These are phyloP conservation scores for Chloropsis hardwickii DNA, from an alignment of 2,113 vertebrate species.

Conservation along the genomic window DNA sequence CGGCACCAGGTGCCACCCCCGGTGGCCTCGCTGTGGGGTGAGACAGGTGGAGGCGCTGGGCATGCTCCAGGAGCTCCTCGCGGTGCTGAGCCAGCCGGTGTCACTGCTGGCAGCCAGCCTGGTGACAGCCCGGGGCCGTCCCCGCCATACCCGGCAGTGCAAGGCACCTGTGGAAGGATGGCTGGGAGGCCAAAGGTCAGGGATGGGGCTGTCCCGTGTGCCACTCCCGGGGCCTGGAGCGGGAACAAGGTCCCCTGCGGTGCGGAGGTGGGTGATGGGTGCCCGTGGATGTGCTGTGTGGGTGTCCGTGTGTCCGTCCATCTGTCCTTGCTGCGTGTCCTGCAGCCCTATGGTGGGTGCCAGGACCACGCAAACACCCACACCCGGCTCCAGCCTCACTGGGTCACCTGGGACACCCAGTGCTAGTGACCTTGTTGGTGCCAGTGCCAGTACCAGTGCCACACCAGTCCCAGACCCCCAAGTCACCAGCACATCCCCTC, in stretches of 20 bases:
- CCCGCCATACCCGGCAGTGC: not conserved
- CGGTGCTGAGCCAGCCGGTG: fast-evolving
- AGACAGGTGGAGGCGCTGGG: fast-evolving
- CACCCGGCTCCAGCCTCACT: not conserved
- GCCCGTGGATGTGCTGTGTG: fast-evolving
- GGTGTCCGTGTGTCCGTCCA: fast-evolving
- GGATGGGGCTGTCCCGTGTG: not conserved
- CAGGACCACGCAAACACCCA: not conserved
- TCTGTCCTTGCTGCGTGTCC: not conserved
- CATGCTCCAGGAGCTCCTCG: fast-evolving
- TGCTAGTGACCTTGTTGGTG: not conserved
- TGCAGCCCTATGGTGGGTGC: not conserved
- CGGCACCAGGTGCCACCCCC: fast-evolving
- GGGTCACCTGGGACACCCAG: fast-evolving
- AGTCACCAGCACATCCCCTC: no score
- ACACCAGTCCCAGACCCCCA: not conserved
- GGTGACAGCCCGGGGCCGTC: not conserved
- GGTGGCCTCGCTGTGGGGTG: fast-evolving
- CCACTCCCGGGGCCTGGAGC: fast-evolving
- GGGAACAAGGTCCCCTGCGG: fast-evolving
- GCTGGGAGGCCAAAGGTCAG: not conserved
- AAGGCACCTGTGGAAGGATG: not conserved
- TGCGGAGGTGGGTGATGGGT: fast-evolving
- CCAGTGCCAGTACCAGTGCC: not conserved
- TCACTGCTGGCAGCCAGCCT: not conserved